phyloP scores from a whole-genome alignment of 1,140 invertebrate species.

The Listronotus bonariensis region DNA sequence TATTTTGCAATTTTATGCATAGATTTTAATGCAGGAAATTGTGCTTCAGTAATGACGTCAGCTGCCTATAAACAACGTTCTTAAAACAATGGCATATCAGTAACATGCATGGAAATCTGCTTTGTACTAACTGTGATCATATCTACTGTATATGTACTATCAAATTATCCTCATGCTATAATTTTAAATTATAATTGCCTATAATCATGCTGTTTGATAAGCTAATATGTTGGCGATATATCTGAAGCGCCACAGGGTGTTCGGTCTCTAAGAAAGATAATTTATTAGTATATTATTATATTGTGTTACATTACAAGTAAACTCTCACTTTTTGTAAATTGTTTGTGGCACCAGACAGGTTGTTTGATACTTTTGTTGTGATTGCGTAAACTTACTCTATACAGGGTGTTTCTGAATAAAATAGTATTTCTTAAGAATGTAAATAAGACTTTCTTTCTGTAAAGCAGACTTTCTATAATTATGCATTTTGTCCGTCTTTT shows the following conservation, averaged over 20 bases:
- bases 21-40: slow-evolving; percentile 27
- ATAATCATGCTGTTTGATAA: slow-evolving; percentile 25
- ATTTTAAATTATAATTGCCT: slow-evolving; percentile 24
- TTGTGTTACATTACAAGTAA: slow-evolving; percentile 12
- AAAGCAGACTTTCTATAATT: no score
- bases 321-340: slow-evolving; percentile 13
- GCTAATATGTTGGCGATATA: slow-evolving; percentile 19
- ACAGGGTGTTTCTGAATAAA: no score
- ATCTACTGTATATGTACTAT: slow-evolving; percentile 24
- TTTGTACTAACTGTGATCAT: slow-evolving; percentile 5
- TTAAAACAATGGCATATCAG: no score
- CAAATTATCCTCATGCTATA: slow-evolving; percentile 25
- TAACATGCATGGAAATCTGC: no score
- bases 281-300: slow-evolving; percentile 21
- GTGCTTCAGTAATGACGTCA: no score
- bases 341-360: slow-evolving; percentile 2
- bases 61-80: no score
- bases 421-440: no score
- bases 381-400: neutral
- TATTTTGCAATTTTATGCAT: no score
- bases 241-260: slow-evolving; percentile 26
- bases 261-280: slow-evolving; percentile 16
- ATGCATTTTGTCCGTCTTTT: no score
- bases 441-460: no score
- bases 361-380: neutral